These are phyloP conservation scores for Betta splendens DNA, from an alignment of 2,797 vertebrate genomes.

Conservation along the genomic window DNA sequence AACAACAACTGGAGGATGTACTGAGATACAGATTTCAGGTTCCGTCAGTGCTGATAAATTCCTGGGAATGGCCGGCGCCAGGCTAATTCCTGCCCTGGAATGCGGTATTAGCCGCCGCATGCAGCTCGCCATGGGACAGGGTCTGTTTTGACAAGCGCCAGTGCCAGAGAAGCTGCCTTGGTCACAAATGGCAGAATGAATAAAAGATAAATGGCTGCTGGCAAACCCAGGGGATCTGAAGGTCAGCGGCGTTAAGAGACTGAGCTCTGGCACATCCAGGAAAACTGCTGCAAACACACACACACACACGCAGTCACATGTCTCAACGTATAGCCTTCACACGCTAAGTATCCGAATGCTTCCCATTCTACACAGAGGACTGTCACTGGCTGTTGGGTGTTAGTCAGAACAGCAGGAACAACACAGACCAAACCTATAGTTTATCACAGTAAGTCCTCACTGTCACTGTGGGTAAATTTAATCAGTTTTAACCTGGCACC, in stretches of 20 bases:
- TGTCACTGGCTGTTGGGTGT: constrained; percentile 1
- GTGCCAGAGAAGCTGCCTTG: constrained; percentile 60
- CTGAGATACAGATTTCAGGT: constrained; percentile 4
- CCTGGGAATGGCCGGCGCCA: constrained; percentile 14
- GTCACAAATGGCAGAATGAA: constrained; percentile 80
- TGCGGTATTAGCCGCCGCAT: constrained; percentile 13
- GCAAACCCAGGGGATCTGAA: constrained; percentile 69
- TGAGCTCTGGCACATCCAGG: background rate
- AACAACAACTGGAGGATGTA: constrained; percentile 19
- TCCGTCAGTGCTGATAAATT: constrained; percentile 13
- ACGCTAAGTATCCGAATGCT: constrained; percentile 3
- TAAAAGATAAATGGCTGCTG: constrained; percentile 80
- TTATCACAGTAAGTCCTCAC: constrained; percentile 9
- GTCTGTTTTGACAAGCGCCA: constrained; percentile 67
- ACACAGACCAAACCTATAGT: constrained; percentile 12
- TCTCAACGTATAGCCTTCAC: background rate
- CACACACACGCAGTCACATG: background rate
- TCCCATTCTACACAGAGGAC: constrained; percentile 4
- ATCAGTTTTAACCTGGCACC: background rate
- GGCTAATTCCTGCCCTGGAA: constrained; percentile 15
- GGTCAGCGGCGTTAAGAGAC: constrained; percentile 67
- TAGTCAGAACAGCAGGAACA: constrained; percentile 15
- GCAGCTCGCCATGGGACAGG: constrained; percentile 46
- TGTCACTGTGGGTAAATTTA: background rate
- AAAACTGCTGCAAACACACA: background rate